These are phyloP conservation scores for Seriola rivoliana DNA, from an alignment of 2,113 vertebrate genomes.

Conservation along the genomic window DNA sequence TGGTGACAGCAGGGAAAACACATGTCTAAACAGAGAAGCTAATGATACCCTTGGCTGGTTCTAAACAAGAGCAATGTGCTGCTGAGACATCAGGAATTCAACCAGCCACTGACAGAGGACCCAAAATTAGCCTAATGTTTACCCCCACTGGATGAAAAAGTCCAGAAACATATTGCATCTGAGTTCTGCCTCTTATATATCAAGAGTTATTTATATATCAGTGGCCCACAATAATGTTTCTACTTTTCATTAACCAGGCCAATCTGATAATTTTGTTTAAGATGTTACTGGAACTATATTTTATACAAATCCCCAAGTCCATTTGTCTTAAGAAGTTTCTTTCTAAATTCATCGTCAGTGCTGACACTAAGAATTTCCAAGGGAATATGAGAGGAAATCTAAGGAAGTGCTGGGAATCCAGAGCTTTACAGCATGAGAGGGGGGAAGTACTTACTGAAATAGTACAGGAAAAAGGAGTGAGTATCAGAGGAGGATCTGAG, in stretches of 20 bases:
- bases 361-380: constrained; percentile 34
- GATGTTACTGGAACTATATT: not conserved
- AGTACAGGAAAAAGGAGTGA: constrained; percentile 49
- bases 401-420: constrained; percentile 56
- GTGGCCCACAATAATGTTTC: not conserved
- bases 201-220: not conserved
- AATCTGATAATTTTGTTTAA: not conserved
- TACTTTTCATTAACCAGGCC: not conserved
- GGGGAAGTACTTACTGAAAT: constrained; percentile 75
- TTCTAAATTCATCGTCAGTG: constrained; percentile 12
- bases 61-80: constrained; percentile 81
- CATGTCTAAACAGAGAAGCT: constrained; percentile 73
- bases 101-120: constrained; percentile 67
- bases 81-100: constrained; percentile 81
- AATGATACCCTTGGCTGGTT: constrained; percentile 81
- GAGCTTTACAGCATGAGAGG: constrained; percentile 37
- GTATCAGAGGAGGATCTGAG: constrained; percentile 42
- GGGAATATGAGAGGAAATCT: constrained; percentile 12
- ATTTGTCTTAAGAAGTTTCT: constrained; percentile 3
- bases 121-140: constrained; percentile 77
- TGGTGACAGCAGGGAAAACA: constrained; percentile 72
- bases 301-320: not conserved
- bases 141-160: constrained; percentile 65
- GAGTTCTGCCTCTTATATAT: constrained; percentile 2
- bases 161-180: constrained; percentile 44